Base-by-base conservation (phyloP, 2,888 invertebrate genomes). In the Teleiodes luculella region DNA sequence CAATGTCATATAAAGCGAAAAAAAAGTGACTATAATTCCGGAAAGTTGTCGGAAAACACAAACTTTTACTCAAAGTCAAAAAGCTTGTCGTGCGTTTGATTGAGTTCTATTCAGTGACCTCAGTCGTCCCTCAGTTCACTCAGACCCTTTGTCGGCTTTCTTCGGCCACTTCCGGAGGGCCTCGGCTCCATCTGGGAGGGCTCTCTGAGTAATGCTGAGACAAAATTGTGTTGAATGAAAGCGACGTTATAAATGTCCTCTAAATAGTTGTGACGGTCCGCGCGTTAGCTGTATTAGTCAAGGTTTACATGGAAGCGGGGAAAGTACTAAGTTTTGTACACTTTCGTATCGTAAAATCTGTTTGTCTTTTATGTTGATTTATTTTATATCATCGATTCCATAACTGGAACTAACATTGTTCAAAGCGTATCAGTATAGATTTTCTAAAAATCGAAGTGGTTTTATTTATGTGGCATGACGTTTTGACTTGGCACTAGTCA, bases 161-260 rank as follows among this genome's bases (percentile, higher is more conserved):
- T 63, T 69, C 70, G 63, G 57, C 41, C 59, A 74, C 70, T 73
- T 74, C 74, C 74, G 76, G 71, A 72, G 55, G 56, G 51, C 50
- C 55, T 59, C 65, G 60, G 63, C 62, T 64, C 75, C 63, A 64
- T 72, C 64, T 79, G 80, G 79, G 83, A 76, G 79, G 79, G 74
- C 78, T 67, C 62, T 68, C 70, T 73, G 74, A 77, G 70, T 76
- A 72, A 77, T 76, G 72, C 64, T 73, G 78, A 74, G 74, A 77
- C 78, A 70, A 77, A 78, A 77, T 77, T 72, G 75, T 76, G 74
- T 71, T 70, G 70, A 74, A 76, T 73, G 74, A 70, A 71, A 74
- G 65, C 67, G 64, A 60, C 62, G 68, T 74, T 70, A 78, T 75
- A 77, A 78, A 77, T 76, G 75, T 66, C 68, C 69, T 71, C 72